Conservation (phyloP, 2,113 vertebrate genomes). For the Salvelinus sp. region DNA sequence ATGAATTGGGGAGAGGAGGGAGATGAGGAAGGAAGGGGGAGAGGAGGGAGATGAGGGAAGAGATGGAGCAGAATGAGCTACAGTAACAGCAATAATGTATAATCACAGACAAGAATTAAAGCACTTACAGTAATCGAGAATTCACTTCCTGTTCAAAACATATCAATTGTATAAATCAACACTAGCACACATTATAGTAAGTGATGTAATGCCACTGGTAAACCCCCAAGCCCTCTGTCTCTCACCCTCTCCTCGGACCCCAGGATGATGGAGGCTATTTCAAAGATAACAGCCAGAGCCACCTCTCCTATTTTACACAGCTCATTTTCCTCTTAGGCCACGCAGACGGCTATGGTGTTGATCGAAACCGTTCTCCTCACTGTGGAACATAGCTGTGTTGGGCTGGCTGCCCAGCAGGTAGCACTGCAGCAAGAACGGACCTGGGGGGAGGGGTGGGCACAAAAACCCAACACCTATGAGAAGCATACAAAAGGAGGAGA, state of each 20-base stretch:
- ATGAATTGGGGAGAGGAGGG: no score
- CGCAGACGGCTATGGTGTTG: conserved; percentile 97
- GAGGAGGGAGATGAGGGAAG: background rate
- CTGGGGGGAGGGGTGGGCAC: conserved; percentile 55
- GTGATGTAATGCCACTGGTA: no score
- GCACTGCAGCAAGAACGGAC: conserved; percentile 92
- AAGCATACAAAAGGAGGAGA: no score
- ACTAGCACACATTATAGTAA: no score
- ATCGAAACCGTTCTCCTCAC: conserved; percentile 96
- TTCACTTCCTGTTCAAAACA: background rate
- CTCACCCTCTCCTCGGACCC: conserved; percentile 96
- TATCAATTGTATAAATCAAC: background rate
- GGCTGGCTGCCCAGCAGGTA: conserved; percentile 96
- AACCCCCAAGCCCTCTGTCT: background rate
- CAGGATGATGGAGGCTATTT: conserved; percentile 96
- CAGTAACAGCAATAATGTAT: background rate
- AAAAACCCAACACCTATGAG: no score
- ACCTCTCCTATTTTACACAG: conserved; percentile 98
- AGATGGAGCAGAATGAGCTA: background rate
- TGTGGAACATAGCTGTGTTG: conserved; percentile 98
- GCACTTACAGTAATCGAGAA: background rate
- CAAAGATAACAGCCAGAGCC: conserved; percentile 95
- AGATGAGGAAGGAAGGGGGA: no score
- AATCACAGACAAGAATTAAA: background rate
- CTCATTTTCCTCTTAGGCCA: conserved; percentile 98